phyloP scores from a whole-genome alignment of 23 tunicate genomes.

The Halocynthia roretzi region DNA sequence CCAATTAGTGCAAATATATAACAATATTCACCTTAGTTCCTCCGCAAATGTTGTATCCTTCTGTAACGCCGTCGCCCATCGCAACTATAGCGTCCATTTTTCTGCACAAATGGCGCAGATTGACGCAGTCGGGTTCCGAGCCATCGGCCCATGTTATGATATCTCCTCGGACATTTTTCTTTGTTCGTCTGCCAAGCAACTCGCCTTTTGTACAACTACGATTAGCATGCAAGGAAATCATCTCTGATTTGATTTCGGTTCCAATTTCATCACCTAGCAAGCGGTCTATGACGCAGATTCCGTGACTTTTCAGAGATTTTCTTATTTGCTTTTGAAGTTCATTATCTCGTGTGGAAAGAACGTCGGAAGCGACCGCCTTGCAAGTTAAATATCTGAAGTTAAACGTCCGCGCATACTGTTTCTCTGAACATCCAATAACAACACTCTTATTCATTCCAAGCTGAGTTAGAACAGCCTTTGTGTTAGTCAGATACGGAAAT shows the following conservation, averaged over 20 bases:
- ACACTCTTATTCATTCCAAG: too few relatives aligned
- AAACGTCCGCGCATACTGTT: too few relatives aligned
- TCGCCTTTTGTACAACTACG: conserved; percentile 62
- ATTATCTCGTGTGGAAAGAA: too few relatives aligned
- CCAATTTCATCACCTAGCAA: not conserved
- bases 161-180: conserved; percentile 42
- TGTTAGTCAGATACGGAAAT: too few relatives aligned
- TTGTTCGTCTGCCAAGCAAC: conserved; percentile 25
- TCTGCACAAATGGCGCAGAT: conserved; percentile 31
- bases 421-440: too few relatives aligned
- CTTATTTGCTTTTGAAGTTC: not conserved
- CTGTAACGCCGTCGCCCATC: not conserved
- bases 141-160: conserved; percentile 54
- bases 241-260: conserved; percentile 60
- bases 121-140: conserved; percentile 17
- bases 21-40: not conserved
- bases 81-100: conserved; percentile 31
- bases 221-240: conserved; percentile 25
- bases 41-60: conserved; percentile 1
- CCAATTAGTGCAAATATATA: too few relatives aligned
- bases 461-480: too few relatives aligned
- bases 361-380: too few relatives aligned
- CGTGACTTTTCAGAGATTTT: conserved; percentile 7
- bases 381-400: too few relatives aligned
- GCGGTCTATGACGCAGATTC: conserved; percentile 4